phyloP scores from a whole-genome alignment of 1,140 invertebrate genomes.

The Temnothorax longispinosus region DNA sequence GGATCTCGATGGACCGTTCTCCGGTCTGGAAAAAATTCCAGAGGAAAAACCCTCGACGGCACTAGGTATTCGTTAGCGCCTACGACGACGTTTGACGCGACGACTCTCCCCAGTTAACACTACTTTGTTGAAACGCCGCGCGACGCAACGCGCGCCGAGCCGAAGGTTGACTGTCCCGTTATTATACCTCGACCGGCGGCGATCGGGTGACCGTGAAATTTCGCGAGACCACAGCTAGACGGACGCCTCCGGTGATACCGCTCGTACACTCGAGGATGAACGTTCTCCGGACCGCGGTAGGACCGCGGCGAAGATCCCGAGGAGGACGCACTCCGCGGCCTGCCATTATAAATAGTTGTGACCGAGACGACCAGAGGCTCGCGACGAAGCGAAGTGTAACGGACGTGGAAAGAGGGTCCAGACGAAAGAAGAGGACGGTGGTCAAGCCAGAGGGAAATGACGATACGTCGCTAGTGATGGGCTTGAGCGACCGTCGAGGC shows the following conservation, averaged over 20 bases:
- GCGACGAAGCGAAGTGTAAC: constrained; percentile 26
- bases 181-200: background rate
- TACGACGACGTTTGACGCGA: background rate
- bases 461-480: constrained; percentile 44
- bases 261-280: constrained; percentile 9
- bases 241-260: constrained; percentile 2
- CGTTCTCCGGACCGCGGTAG: constrained; percentile 16
- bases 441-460: constrained; percentile 45
- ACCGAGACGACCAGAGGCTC: constrained; percentile 39
- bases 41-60: background rate
- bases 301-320: constrained; percentile 19
- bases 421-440: constrained; percentile 21
- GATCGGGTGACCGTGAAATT: background rate
- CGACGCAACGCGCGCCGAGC: background rate
- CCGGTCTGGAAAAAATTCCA: background rate
- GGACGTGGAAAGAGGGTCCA: background rate
- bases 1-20: background rate
- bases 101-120: background rate
- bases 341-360: constrained; percentile 74
- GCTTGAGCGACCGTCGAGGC: background rate
- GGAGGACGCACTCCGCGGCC: constrained; percentile 38
- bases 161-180: background rate
- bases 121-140: background rate
- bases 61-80: background rate
- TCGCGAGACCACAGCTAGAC: background rate